Evolutionary conservation across 2,888 invertebrate genomes (phyloP).

Genomic region (Seira ritae): DNA sequence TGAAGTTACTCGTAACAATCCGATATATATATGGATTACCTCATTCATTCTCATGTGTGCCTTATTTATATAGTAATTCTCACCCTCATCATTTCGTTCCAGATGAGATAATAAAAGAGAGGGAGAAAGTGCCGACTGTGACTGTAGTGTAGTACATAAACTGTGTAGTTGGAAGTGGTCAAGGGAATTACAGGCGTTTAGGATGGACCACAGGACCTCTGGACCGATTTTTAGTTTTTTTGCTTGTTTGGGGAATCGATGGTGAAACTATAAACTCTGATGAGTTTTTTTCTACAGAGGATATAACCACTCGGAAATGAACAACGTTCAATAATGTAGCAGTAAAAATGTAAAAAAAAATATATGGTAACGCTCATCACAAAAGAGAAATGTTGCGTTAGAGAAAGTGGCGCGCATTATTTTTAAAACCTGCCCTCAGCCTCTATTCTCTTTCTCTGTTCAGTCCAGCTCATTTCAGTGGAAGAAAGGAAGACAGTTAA

Average conservation of each 20-base stretch:
- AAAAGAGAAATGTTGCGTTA: no score
- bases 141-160: no score
- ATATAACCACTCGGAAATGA: no score
- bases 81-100: constrained; percentile 45
- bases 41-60: constrained; percentile 24
- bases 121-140: background rate
- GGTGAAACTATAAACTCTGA: background rate
- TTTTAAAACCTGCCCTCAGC: background rate
- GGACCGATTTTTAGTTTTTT: background rate
- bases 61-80: constrained; percentile 30
- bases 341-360: no score
- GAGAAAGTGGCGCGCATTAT: no score
- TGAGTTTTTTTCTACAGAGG: no score
- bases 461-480: background rate
- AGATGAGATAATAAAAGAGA: constrained; percentile 56
- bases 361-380: no score
- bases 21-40: background rate
- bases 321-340: no score
- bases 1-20: constrained; percentile 62
- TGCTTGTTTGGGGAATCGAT: background rate
- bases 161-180: constrained; percentile 34
- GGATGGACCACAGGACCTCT: background rate
- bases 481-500: background rate
- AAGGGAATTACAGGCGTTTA: constrained; percentile 39
- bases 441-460: background rate